These are phyloP conservation scores for Xyrauchen texanus DNA, from an alignment of 2,113 vertebrate species.

Conservation along the genomic window DNA sequence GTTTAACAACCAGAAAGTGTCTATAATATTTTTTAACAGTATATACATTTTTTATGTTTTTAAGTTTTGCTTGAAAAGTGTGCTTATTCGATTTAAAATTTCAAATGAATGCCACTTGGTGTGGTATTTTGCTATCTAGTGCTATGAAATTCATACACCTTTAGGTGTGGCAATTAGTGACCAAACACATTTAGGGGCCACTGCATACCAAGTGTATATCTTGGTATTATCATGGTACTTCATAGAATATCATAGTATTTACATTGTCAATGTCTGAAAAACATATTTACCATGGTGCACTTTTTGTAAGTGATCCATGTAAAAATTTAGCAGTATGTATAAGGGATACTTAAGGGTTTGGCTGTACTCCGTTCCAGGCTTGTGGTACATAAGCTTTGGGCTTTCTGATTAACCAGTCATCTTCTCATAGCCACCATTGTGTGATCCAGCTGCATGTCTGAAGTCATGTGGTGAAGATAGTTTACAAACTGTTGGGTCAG, in stretches of 20 bases:
- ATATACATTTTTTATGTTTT: too few species aligned
- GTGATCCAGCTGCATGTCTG: constrained; percentile 54
- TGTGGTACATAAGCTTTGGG: constrained; percentile 45
- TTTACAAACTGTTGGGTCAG: constrained; percentile 73
- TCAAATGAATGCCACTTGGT: too few species aligned
- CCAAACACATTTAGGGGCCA: too few species aligned
- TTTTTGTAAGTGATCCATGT: constrained; percentile 18
- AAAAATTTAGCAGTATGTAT: constrained; percentile 50
- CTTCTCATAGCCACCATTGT: constrained; percentile 44
- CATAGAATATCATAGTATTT: too few species aligned
- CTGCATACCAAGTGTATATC: too few species aligned
- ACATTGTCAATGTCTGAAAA: neutral
- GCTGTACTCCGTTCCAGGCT: constrained; percentile 44
- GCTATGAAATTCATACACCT: neutral
- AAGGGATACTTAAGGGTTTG: constrained; percentile 3
- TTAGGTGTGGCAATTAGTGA: neutral
- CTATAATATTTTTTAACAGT: too few species aligned
- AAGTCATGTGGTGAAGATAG: constrained; percentile 64
- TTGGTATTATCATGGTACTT: too few species aligned
- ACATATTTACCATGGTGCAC: neutral
- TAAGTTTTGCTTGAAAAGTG: too few species aligned
- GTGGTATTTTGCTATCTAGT: too few species aligned
- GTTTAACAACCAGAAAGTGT: too few species aligned
- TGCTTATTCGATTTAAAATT: too few species aligned
- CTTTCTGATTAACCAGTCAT: constrained; percentile 63